Conservation (phyloP, 2,113 vertebrate species). For the Scalopus aquaticus region DNA sequence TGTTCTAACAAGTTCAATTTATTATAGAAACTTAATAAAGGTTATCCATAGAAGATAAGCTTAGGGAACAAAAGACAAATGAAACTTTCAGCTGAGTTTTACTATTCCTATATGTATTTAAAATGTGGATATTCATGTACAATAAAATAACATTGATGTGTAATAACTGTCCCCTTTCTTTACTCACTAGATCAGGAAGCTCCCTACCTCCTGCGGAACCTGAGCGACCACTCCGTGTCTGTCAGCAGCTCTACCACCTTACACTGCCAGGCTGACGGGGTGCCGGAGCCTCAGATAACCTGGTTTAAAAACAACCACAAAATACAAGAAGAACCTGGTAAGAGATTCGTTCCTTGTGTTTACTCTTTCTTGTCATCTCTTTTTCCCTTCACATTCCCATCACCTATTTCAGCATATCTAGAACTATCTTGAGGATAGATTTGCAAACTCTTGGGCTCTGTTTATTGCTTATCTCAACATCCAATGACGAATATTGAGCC, state of each 20-base stretch:
- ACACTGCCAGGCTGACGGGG: slow-evolving; percentile 87
- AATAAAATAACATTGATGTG: neutral
- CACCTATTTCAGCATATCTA: neutral
- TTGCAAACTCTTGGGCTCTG: neutral
- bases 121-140: neutral
- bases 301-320: slow-evolving; percentile 94
- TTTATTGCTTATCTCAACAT: neutral
- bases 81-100: neutral
- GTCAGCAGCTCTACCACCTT: slow-evolving; percentile 91
- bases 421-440: neutral
- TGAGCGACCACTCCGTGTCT: slow-evolving; percentile 90
- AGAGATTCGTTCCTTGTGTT: slow-evolving; percentile 68
- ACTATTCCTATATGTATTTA: neutral
- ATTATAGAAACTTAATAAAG: neutral
- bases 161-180: slow-evolving; percentile 75
- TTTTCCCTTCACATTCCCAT: neutral
- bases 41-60: neutral
- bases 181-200: slow-evolving; percentile 90
- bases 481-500: neutral
- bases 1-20: neutral
- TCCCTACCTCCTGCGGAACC: slow-evolving; percentile 89
- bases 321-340: slow-evolving; percentile 92
- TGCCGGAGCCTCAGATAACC: slow-evolving; percentile 91
- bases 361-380: neutral
- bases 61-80: neutral